Percentiles rank a stretch among this genome's conserved stretches.
Conservation (phyloP, 2,113 vertebrate genomes). For the Phrynosoma blainvillii region DNA sequence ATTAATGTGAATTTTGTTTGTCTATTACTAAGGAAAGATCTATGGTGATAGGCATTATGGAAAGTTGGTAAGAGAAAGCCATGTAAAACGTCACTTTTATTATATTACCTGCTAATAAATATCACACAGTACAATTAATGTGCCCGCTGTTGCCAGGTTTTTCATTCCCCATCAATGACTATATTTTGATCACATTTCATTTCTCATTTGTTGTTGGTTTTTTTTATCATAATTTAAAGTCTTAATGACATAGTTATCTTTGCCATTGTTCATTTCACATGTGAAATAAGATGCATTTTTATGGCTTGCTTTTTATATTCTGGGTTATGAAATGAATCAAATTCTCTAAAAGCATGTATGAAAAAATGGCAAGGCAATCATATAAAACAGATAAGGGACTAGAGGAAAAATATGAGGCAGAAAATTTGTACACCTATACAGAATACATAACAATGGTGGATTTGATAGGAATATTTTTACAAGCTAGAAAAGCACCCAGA, state of each 20-base stretch:
- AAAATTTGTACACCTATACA: conserved; percentile 25
- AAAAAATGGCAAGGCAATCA: conserved; percentile 43
- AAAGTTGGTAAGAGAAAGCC: not conserved
- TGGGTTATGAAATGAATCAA: conserved; percentile 43
- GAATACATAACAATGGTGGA: not conserved
- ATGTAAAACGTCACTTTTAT: conserved; percentile 13
- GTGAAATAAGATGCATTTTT: conserved; percentile 34
- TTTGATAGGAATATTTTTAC: conserved; percentile 35
- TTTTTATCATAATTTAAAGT: conserved; percentile 31
- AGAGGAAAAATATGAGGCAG: conserved; percentile 4
- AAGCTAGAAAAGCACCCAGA: conserved; percentile 28
- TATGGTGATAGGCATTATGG: not conserved
- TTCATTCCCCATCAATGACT: not conserved
- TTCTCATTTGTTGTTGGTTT: not conserved
- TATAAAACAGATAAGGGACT: conserved; percentile 36
- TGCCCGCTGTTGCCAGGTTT: not conserved
- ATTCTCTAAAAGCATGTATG: conserved; percentile 23
- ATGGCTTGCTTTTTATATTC: conserved; percentile 43
- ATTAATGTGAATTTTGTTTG: not conserved
- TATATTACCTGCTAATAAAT: conserved; percentile 10
- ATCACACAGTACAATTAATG: conserved; percentile 16
- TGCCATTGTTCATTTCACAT: conserved; percentile 43
- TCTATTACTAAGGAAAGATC: not conserved
- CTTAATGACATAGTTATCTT: conserved; percentile 44
- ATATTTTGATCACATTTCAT: not conserved